Evolutionary conservation across 2,113 vertebrate species (phyloP), one percentile per base, ranked within the genome.

Genomic region (Megaceryle torquata): DNA sequence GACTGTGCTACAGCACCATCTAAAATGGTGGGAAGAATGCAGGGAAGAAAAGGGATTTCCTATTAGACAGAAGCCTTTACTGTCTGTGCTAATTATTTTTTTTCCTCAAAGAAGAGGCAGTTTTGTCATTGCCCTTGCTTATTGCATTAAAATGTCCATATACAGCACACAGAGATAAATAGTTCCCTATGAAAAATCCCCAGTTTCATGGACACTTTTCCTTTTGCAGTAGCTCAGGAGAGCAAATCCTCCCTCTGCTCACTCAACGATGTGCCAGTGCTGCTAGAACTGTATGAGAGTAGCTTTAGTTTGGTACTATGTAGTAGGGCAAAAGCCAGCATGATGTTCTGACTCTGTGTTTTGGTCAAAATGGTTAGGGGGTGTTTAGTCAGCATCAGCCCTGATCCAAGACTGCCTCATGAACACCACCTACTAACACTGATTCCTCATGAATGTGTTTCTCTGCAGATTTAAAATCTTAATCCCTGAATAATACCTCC

Each of bases 1-100:
- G 82, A 96, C 90, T 97, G 93, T 96, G 93, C 91, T 96, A 75
- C 95, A 92, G 70, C 78, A 95, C 78, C 31, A 43, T 53, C 78
- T 93, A 70, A 95, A 94, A 90, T 78, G 56, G 44, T 91, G 63
- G 74, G 77, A 85, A 88, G 46, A 95, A 84, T 84, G 8, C 24
- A 82, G 54, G 41, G 50, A 93, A 81, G 88, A 83, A 93, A 78
- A 93, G 21, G 41, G 53, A 79, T 93, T 93, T 90, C 72, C 72
- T 70, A 8, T 53, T 84, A 82, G 33, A 68, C 12, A 79, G 72
- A 93, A 91, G 37, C 39, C 48, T 81, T 91, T 71, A 17, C 43
- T 86, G 28, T 57, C 48, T 78, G 7, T 68, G 39, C 16, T 86
- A 60, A 80, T 89, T 64, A 33, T 4, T 61, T 81, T 71, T 37